phyloP scores from a whole-genome alignment of 2,113 vertebrate species.

The Rhabdomys dilectus region DNA sequence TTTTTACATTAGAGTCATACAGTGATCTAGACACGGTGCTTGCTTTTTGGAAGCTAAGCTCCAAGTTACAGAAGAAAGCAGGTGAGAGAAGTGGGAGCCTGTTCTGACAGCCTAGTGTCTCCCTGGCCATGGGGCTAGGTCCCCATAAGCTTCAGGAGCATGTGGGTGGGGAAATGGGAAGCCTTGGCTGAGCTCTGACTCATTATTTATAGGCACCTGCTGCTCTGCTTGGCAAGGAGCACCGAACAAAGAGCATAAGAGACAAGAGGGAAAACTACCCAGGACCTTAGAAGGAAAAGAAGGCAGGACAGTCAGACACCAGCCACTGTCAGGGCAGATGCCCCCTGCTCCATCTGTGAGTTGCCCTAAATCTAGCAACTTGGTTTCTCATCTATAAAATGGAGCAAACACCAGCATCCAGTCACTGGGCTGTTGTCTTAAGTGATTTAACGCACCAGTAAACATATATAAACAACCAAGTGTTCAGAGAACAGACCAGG shows the following conservation, averaged over 20 bases:
- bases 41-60: background rate
- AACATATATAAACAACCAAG: background rate
- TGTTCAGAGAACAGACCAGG: background rate
- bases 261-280: background rate
- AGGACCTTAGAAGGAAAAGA: background rate
- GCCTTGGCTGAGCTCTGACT: background rate
- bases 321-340: background rate
- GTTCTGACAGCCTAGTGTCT: background rate
- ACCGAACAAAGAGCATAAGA: no score
- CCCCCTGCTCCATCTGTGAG: background rate
- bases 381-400: background rate
- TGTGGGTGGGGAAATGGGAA: fast-evolving
- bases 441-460: background rate
- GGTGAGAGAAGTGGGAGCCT: background rate
- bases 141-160: background rate
- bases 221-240: background rate
- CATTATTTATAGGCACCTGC: background rate
- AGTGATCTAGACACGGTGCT: background rate
- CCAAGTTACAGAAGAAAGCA: background rate
- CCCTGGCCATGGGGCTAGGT: background rate
- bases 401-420: background rate
- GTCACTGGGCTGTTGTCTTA: background rate
- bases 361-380: background rate
- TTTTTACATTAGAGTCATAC: background rate
- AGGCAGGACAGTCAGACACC: background rate